Percentiles rank a stretch among this genome's conserved stretches.
These are phyloP conservation scores for Grus americana DNA, from an alignment of 2,113 vertebrate genomes.

Conservation along the genomic window DNA sequence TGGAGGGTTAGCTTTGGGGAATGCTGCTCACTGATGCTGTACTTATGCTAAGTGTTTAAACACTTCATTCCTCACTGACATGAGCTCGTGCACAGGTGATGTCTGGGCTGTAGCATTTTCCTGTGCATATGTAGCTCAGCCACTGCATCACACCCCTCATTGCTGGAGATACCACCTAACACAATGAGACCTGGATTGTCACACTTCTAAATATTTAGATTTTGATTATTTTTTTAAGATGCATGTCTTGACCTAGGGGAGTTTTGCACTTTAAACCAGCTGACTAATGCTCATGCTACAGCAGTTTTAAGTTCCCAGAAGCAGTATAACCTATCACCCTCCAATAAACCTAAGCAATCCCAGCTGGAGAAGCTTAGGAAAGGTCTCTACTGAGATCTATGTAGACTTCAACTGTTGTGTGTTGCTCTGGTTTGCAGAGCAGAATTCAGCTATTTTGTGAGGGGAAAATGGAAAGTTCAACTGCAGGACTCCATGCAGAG, in stretches of 20 bases:
- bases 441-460: not conserved
- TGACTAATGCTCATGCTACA: not conserved
- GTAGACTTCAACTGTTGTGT: not conserved
- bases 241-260: not conserved
- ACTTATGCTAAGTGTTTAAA: not conserved
- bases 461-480: not conserved
- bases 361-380: slow-evolving; percentile 5
- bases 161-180: not conserved
- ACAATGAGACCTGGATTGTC: not conserved
- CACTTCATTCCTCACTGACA: not conserved
- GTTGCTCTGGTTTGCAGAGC: not conserved
- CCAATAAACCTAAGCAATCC: not conserved
- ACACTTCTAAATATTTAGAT: not conserved
- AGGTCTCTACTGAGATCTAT: not conserved
- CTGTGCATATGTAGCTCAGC: not conserved
- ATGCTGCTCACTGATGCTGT: not conserved
- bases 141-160: not conserved
- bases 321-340: not conserved
- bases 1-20: not conserved
- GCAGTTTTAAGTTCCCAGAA: not conserved
- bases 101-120: not conserved
- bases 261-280: not conserved
- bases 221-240: not conserved
- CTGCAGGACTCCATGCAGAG: not conserved
- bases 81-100: not conserved